These are phyloP conservation scores for Dicranocentrus wangi DNA, from an alignment of 2,888 invertebrate genomes.

Conservation along the genomic window DNA sequence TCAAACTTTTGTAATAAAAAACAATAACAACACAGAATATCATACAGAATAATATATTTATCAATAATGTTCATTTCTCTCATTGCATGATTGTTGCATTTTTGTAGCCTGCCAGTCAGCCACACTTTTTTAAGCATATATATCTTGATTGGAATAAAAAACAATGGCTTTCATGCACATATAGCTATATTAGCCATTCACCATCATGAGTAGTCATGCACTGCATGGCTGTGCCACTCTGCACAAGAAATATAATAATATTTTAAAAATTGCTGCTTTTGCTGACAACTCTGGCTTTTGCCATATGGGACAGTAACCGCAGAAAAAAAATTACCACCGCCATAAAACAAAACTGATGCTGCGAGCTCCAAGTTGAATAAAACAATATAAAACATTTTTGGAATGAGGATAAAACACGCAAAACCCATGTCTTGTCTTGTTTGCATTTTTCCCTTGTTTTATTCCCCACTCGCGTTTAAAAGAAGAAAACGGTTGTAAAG, in stretches of 20 bases:
- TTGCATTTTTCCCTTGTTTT: conserved; percentile 37
- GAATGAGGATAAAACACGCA: conserved; percentile 60
- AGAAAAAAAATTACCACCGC: no score
- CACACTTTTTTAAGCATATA: background rate
- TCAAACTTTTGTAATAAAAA: background rate
- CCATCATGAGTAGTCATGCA: background rate
- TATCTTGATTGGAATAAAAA: background rate
- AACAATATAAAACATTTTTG: conserved; percentile 26
- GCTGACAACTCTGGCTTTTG: conserved; percentile 5
- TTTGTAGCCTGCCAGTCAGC: background rate
- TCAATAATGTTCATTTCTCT: conserved; percentile 7
- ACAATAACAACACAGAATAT: no score
- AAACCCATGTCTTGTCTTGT: conserved; percentile 53
- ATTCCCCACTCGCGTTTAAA: conserved; percentile 28
- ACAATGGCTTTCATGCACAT: conserved; percentile 3
- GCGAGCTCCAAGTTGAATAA: conserved; percentile 4
- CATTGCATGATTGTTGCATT: conserved; percentile 9
- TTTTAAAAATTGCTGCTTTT: background rate
- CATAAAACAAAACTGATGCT: background rate
- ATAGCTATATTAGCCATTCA: no score
- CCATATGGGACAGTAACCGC: conserved; percentile 36
- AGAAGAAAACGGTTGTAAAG: conserved; percentile 2
- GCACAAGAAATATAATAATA: background rate
- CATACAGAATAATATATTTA: conserved; percentile 17
- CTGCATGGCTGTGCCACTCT: no score